Conservation (phyloP, 1,140 invertebrate genomes). For the Cotesia vestalis region DNA sequence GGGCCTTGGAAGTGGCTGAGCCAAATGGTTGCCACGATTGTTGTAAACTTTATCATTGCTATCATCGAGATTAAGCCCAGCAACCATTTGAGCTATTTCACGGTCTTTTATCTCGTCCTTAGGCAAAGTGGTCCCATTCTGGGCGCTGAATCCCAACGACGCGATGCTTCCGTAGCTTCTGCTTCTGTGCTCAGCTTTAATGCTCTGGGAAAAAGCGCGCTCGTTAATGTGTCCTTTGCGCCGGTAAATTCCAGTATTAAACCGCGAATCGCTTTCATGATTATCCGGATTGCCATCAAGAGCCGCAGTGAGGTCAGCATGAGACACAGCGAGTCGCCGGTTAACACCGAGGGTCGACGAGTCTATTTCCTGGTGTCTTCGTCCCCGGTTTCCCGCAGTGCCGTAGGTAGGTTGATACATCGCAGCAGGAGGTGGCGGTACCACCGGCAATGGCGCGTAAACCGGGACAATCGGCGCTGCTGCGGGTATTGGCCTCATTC, state of each 20-base stretch:
- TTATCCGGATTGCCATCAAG: constrained; percentile 56
- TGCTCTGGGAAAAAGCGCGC: constrained; percentile 92
- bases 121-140: constrained; percentile 56
- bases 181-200: constrained; percentile 89
- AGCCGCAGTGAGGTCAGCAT: constrained; percentile 54
- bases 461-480: constrained; percentile 61
- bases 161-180: constrained; percentile 89
- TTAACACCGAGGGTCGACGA: constrained; percentile 55
- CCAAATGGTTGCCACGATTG: constrained; percentile 44
- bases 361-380: constrained; percentile 67
- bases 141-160: constrained; percentile 71
- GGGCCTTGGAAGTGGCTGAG: constrained; percentile 60
- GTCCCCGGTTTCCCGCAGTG: constrained; percentile 69
- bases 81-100: constrained; percentile 91
- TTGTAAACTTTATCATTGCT: constrained; percentile 74
- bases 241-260: constrained; percentile 86
- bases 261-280: constrained; percentile 78
- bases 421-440: constrained; percentile 67
- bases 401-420: constrained; percentile 67
- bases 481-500: constrained; percentile 59
- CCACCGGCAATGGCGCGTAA: constrained; percentile 64
- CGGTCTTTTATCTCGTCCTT: constrained; percentile 87
- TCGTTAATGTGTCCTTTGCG: constrained; percentile 93
- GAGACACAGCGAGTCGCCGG: constrained; percentile 57
- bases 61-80: constrained; percentile 83